Percentiles rank a stretch among this genome's conserved stretches.
These are phyloP conservation scores for Ophiodon elongatus DNA, from an alignment of 2,113 vertebrate genomes.

Conservation along the genomic window DNA sequence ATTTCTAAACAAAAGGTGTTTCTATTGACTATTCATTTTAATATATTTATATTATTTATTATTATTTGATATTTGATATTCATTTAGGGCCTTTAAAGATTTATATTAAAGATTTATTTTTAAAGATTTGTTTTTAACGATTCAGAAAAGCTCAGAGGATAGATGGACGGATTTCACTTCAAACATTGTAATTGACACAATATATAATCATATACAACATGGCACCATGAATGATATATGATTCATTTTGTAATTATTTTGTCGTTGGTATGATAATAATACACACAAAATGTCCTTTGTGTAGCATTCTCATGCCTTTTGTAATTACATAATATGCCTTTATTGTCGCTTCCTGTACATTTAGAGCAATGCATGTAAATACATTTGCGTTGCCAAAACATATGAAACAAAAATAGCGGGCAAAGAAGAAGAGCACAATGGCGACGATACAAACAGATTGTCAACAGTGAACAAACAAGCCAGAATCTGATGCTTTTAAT, in stretches of 20 bases:
- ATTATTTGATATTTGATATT: background rate
- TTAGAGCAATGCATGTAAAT: background rate
- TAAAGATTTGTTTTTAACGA: background rate
- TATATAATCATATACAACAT: background rate
- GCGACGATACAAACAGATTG: background rate
- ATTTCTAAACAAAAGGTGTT: background rate
- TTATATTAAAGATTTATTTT: background rate
- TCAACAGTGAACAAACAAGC: background rate
- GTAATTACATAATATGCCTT: background rate
- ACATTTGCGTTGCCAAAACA: background rate
- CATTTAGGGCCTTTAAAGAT: too few relatives aligned
- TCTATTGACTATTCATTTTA: background rate
- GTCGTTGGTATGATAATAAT: background rate
- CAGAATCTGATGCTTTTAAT: conserved; percentile 4
- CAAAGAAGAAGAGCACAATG: background rate
- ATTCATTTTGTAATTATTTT: background rate
- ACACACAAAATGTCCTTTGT: background rate
- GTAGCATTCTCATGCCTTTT: background rate
- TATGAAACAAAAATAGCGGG: background rate
- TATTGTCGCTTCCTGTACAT: background rate
- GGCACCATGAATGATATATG: too few relatives aligned
- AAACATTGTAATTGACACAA: background rate
- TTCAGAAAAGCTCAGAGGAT: background rate
- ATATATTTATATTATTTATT: background rate
- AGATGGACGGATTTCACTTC: background rate